Percentiles rank a stretch among this genome's conserved stretches.
phyloP scores from a whole-genome alignment of 2,888 invertebrate species.

The Operophtera brumata region DNA sequence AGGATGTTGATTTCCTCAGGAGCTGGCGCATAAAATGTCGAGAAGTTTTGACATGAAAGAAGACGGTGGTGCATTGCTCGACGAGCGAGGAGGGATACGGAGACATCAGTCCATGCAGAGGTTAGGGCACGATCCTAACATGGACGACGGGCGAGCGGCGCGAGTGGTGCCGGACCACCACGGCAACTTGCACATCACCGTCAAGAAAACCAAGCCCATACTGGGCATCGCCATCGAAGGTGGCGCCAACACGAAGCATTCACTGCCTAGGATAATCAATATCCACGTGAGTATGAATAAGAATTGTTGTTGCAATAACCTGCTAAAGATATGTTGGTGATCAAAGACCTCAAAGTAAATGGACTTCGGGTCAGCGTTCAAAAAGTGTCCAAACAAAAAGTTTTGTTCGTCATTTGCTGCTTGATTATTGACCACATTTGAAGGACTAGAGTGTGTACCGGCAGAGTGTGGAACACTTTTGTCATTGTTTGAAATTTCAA shows the following conservation, averaged over 20 bases:
- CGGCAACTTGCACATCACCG: slow-evolving; percentile 92
- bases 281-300: slow-evolving; percentile 90
- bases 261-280: slow-evolving; percentile 96
- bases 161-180: slow-evolving; percentile 91
- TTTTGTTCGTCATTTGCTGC: no score
- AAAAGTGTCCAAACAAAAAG: no score
- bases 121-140: slow-evolving; percentile 80
- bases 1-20: slow-evolving; percentile 75
- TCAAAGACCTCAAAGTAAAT: no score
- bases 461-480: no score
- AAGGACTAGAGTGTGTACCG: no score
- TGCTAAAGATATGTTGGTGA: not conserved
- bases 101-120: slow-evolving; percentile 90
- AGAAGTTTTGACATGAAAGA: slow-evolving; percentile 95
- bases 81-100: slow-evolving; percentile 83
- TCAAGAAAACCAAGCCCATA: slow-evolving; percentile 96
- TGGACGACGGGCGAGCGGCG: slow-evolving; percentile 78
- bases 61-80: slow-evolving; percentile 86
- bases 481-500: no score
- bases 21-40: slow-evolving; percentile 92
- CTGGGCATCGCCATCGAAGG: slow-evolving; percentile 98
- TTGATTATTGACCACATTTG: no score
- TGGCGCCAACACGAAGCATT: slow-evolving; percentile 97
- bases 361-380: no score
- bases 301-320: not conserved